These are phyloP conservation scores for Hypena proboscidalis DNA, from an alignment of 2,888 invertebrate species.

Conservation along the genomic window DNA sequence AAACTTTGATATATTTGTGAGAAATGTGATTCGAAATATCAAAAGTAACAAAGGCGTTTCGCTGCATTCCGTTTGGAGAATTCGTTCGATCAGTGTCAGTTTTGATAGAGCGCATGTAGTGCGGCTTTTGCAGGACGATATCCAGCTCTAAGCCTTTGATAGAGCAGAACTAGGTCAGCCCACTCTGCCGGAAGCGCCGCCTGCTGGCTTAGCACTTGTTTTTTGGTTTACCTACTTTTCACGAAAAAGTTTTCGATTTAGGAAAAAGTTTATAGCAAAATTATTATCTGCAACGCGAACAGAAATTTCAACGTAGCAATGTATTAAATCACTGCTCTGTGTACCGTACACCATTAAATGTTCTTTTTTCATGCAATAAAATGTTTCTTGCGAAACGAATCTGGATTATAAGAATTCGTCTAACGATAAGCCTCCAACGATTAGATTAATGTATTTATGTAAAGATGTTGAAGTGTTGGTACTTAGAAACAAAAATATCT, in stretches of 20 bases:
- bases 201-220: slow-evolving; percentile 19
- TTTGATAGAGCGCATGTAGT: slow-evolving; percentile 11
- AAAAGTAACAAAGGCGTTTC: background rate
- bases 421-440: background rate
- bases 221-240: slow-evolving; percentile 13
- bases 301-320: background rate
- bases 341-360: background rate
- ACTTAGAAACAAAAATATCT: background rate
- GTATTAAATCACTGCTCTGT: no score
- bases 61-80: background rate
- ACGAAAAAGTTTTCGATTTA: slow-evolving; percentile 6
- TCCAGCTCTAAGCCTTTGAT: slow-evolving; percentile 24
- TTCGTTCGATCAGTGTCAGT: slow-evolving; percentile 12
- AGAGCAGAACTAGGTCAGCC: slow-evolving; percentile 34
- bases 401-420: slow-evolving; percentile 1
- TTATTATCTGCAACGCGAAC: background rate
- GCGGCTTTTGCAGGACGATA: slow-evolving; percentile 16
- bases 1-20: no score
- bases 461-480: background rate
- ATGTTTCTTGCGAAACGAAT: slow-evolving; percentile 1
- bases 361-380: background rate
- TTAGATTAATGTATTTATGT: background rate
- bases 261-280: background rate
- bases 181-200: slow-evolving; percentile 17
- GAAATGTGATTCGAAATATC: background rate